These are phyloP conservation scores for Emesis russula DNA, from an alignment of 2,888 invertebrate species.

Conservation along the genomic window DNA sequence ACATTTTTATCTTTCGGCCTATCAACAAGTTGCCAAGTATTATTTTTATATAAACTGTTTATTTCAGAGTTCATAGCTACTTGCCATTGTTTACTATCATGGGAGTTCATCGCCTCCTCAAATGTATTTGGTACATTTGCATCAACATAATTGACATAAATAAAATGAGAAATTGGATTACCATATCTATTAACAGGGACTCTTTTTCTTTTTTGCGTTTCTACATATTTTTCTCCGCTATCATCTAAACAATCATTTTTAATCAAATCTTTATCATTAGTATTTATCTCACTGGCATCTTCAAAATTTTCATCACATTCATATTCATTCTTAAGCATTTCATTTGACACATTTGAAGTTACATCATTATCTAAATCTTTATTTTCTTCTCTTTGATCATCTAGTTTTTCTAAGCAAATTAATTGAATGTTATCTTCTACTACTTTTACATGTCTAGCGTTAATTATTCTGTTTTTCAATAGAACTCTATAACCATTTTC, in stretches of 20 bases:
- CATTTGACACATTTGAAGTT: constrained; percentile 55
- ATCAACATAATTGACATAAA: constrained; percentile 87
- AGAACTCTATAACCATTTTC: too few relatives aligned
- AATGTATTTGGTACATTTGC: constrained; percentile 86
- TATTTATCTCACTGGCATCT: constrained; percentile 48
- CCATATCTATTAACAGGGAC: constrained; percentile 69
- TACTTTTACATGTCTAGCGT: constrained; percentile 83
- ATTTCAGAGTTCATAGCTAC: constrained; percentile 88
- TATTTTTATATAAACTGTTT: constrained; percentile 87
- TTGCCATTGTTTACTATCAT: constrained; percentile 85
- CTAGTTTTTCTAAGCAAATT: constrained; percentile 73
- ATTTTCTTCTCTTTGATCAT: constrained; percentile 51
- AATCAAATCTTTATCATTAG: constrained; percentile 46
- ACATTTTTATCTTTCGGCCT: too few relatives aligned
- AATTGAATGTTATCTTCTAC: constrained; percentile 84
- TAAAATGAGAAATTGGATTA: constrained; percentile 76
- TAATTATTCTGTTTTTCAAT: constrained; percentile 60
- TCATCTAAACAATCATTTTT: constrained; percentile 49
- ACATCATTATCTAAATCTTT: constrained; percentile 34
- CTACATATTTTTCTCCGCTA: constrained; percentile 60
- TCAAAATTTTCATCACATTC: constrained; percentile 59
- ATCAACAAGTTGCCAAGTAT: constrained; percentile 84
- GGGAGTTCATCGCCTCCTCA: constrained; percentile 87
- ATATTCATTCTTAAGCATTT: constrained; percentile 40
- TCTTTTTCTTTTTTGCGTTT: constrained; percentile 61